Conservation (phyloP, 2,797 vertebrate species). For the Gymnoscopelus microlampas region DNA sequence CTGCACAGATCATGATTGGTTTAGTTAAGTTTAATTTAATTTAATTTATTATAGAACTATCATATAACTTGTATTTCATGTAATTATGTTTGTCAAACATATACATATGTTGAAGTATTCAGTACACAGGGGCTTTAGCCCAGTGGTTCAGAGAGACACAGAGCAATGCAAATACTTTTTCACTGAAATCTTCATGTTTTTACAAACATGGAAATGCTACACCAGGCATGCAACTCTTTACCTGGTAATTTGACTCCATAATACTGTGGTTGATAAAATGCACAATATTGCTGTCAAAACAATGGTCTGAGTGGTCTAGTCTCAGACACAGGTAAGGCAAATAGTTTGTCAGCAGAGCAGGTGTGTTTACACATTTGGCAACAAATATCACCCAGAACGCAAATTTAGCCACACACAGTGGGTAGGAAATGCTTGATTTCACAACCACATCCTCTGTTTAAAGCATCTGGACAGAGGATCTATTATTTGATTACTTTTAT, state of each 20-base stretch:
- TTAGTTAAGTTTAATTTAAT: too few species aligned
- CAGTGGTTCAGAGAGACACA: conserved; percentile 7
- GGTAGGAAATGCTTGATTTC: neutral
- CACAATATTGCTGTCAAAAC: conserved; percentile 61
- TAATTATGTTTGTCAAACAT: too few species aligned
- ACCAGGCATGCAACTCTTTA: conserved; percentile 34
- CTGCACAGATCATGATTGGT: too few species aligned
- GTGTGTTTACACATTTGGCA: conserved; percentile 42
- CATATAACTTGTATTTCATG: too few species aligned
- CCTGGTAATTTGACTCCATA: conserved; percentile 60
- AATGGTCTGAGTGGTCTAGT: conserved; percentile 46
- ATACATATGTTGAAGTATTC: too few species aligned
- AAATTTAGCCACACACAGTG: conserved; percentile 46
- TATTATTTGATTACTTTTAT: too few species aligned
- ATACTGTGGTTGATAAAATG: conserved; percentile 50
- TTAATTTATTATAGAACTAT: too few species aligned
- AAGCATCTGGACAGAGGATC: too few species aligned
- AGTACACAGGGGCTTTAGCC: neutral
- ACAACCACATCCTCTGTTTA: neutral
- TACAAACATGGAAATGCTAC: conserved; percentile 29
- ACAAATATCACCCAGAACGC: conserved; percentile 69
- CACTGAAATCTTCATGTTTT: conserved; percentile 34
- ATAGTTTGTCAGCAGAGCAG: conserved; percentile 50
- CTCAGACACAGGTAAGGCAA: conserved; percentile 53
- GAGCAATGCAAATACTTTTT: conserved; percentile 38